Evolutionary conservation across 2,113 vertebrate species (phyloP).

Genomic region (Colistium nudipinnis): DNA sequence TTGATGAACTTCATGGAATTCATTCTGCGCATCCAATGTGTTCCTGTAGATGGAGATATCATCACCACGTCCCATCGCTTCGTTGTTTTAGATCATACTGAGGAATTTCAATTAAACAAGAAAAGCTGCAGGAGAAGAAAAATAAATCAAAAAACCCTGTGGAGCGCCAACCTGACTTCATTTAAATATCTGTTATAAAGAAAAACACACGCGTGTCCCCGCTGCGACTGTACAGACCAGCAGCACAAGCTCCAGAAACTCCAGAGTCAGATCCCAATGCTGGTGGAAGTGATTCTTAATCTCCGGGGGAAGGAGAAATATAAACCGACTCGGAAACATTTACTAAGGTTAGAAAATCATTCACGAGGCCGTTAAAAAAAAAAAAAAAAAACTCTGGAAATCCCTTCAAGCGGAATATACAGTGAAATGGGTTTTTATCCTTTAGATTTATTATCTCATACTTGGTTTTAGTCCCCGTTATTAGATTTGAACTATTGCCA

Average conservation of each 20-base stretch:
- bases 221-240: neutral
- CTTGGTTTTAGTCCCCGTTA: too few species aligned
- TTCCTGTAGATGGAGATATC: slow-evolving; percentile 2
- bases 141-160: neutral
- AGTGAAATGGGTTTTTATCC: too few species aligned
- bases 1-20: too few species aligned
- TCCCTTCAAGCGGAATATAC: too few species aligned
- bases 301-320: neutral
- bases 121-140: neutral
- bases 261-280: neutral
- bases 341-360: too few species aligned
- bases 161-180: neutral
- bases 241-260: neutral
- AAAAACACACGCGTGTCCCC: neutral
- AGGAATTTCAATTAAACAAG: neutral
- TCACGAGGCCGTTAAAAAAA: too few species aligned
- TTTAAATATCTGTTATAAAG: neutral
- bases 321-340: too few species aligned
- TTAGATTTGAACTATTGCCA: too few species aligned
- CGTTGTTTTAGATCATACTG: neutral
- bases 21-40: too few species aligned
- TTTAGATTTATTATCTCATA: too few species aligned
- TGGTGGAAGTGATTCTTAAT: neutral
- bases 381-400: too few species aligned
- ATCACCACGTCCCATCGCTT: neutral